Evolutionary conservation across 2,797 vertebrate genomes (phyloP).

Genomic region (Myotis findleyi): DNA sequence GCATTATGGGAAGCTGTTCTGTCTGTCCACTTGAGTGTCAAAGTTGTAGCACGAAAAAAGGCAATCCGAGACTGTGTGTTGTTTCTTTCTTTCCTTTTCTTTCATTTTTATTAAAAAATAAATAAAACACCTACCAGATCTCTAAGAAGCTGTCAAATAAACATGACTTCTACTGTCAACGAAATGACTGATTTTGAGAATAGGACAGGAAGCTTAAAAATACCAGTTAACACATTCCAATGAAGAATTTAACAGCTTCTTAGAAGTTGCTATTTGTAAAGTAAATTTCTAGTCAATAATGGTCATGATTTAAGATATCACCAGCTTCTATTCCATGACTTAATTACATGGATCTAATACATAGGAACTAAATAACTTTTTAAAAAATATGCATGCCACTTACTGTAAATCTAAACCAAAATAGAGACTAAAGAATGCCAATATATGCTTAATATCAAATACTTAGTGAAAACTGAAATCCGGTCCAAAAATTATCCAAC

Average conservation of each 20-base stretch:
- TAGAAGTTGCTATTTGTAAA: slow-evolving; percentile 80
- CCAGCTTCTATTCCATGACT: slow-evolving; percentile 19
- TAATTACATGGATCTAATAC: background rate
- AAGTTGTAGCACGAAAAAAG: slow-evolving; percentile 76
- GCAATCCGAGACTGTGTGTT: slow-evolving; percentile 83
- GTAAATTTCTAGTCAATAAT: slow-evolving; percentile 80
- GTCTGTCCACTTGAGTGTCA: slow-evolving; percentile 80
- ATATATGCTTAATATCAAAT: slow-evolving; percentile 24
- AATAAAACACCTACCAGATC: slow-evolving; percentile 73
- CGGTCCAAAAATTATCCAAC: slow-evolving; percentile 42
- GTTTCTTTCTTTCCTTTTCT: slow-evolving; percentile 74
- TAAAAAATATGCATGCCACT: background rate
- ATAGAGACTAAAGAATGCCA: slow-evolving; percentile 26
- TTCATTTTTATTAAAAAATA: slow-evolving; percentile 74
- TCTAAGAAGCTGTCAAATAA: slow-evolving; percentile 80
- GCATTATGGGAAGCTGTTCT: slow-evolving; percentile 80
- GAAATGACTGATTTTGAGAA: slow-evolving; percentile 68
- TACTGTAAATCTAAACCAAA: slow-evolving; percentile 41
- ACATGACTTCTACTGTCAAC: slow-evolving; percentile 56
- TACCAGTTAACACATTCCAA: slow-evolving; percentile 51
- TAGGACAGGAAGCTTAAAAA: slow-evolving; percentile 61
- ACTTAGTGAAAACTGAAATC: slow-evolving; percentile 43
- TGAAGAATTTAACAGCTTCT: slow-evolving; percentile 83
- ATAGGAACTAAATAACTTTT: slow-evolving; percentile 3
- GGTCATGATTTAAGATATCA: slow-evolving; percentile 51